Conservation (phyloP, 1,140 invertebrate species). For the Berghia stephanieae region DNA sequence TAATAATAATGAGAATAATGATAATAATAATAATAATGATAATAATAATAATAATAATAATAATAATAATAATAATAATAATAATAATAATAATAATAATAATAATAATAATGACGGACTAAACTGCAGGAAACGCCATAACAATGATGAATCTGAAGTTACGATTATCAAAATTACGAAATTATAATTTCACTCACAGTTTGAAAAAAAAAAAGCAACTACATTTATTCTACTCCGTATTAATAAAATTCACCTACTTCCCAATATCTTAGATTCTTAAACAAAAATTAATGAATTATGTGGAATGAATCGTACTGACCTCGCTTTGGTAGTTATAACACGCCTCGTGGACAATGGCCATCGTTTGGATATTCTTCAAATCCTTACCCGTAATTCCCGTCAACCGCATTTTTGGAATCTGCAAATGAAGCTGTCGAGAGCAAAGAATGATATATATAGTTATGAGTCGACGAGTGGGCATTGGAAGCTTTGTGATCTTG, state of each 20-base stretch:
- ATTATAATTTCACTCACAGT: too few species aligned
- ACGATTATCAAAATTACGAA: too few species aligned
- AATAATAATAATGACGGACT: too few species aligned
- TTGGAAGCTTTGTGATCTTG: too few species aligned
- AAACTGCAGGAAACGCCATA: too few species aligned
- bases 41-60: too few species aligned
- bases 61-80: too few species aligned
- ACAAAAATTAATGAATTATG: neutral
- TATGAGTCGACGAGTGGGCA: too few species aligned
- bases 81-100: too few species aligned
- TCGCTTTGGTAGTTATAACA: constrained; percentile 20
- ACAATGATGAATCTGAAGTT: too few species aligned
- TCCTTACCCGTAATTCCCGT: neutral
- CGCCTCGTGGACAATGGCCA: constrained; percentile 22
- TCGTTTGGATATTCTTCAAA: neutral
- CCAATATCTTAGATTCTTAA: neutral
- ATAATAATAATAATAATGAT: too few species aligned
- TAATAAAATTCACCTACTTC: neutral
- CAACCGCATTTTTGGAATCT: constrained; percentile 6
- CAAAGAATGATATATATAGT: neutral
- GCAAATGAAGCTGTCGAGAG: constrained; percentile 8
- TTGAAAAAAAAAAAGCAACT: neutral
- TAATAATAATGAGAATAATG: too few species aligned
- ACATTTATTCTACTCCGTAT: neutral
- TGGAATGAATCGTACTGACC: neutral